phyloP scores from a whole-genome alignment of 2,888 invertebrate genomes.

The Dryadula phaetusa region DNA sequence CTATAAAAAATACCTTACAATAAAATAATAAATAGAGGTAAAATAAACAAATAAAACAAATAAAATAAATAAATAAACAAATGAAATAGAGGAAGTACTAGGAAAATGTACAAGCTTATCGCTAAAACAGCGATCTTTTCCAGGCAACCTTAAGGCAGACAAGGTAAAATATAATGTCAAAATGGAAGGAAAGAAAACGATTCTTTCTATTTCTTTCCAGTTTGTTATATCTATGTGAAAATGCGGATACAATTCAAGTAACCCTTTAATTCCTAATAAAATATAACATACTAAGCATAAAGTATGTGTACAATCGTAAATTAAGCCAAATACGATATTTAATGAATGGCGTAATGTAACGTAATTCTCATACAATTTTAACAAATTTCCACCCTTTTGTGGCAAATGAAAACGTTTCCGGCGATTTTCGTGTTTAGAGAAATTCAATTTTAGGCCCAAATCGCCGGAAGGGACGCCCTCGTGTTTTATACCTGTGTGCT shows the following conservation, averaged over 20 bases:
- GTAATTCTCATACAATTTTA: conserved; percentile 20
- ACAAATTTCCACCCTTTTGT: conserved; percentile 26
- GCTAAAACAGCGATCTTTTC: no score
- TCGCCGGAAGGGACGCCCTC: conserved; percentile 29
- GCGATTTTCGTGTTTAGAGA: conserved; percentile 25
- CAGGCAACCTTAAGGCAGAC: no score
- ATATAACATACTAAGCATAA: not conserved
- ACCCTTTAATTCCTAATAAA: not conserved
- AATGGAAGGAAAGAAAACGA: no score
- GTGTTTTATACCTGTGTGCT: conserved; percentile 16
- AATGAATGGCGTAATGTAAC: conserved; percentile 11
- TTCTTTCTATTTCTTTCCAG: no score
- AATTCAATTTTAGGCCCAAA: conserved; percentile 34
- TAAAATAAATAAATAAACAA: no score
- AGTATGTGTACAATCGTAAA: not conserved
- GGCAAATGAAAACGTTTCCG: conserved; percentile 29
- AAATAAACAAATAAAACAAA: no score
- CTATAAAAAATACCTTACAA: no score
- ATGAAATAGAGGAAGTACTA: no score
- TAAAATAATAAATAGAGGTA: no score
- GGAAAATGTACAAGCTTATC: no score
- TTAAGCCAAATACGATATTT: not conserved
- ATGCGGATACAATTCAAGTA: not conserved
- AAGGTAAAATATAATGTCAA: no score
- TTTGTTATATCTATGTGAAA: no score